Evolutionary conservation across 2,797 vertebrate genomes (phyloP).

Genomic region (Acrocephalus scirpaceus): DNA sequence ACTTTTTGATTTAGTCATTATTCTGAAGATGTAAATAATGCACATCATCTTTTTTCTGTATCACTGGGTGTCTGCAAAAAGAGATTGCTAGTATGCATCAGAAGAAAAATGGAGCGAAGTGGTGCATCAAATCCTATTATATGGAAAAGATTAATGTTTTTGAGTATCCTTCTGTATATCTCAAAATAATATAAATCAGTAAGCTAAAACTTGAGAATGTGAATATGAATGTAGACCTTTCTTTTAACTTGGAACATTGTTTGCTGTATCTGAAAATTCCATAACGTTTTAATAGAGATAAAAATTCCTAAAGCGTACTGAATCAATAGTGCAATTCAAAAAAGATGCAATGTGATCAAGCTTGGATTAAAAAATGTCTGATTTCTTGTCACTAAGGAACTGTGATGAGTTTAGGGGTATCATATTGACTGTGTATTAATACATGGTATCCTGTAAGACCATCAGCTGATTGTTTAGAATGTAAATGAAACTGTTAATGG

Average conservation of each 20-base stretch:
- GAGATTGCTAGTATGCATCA: neutral
- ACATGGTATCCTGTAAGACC: conserved; percentile 85
- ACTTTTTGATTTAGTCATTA: neutral
- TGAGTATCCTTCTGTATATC: neutral
- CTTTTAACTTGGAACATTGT: neutral
- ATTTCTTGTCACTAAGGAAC: conserved; percentile 83
- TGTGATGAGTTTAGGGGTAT: conserved; percentile 78
- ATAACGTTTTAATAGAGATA: conserved; percentile 61
- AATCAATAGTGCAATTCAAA: conserved; percentile 79
- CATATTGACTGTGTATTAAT: conserved; percentile 91
- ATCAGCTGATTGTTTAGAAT: conserved; percentile 97
- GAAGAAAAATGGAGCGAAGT: neutral
- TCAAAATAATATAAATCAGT: neutral
- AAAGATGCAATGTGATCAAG: conserved; percentile 82
- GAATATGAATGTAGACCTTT: neutral
- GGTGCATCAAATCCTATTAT: neutral
- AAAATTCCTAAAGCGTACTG: conserved; percentile 81
- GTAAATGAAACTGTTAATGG: conserved; percentile 95
- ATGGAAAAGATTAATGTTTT: neutral
- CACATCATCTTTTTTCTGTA: neutral
- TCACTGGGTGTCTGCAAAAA: neutral
- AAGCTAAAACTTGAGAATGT: neutral
- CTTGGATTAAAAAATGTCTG: conserved; percentile 82
- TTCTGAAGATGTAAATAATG: neutral
- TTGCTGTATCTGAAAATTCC: conserved; percentile 14